Percentiles rank a stretch among this genome's conserved stretches.
Evolutionary conservation across 2,888 invertebrate genomes (phyloP).

Genomic region (Phymatocera aterrima): DNA sequence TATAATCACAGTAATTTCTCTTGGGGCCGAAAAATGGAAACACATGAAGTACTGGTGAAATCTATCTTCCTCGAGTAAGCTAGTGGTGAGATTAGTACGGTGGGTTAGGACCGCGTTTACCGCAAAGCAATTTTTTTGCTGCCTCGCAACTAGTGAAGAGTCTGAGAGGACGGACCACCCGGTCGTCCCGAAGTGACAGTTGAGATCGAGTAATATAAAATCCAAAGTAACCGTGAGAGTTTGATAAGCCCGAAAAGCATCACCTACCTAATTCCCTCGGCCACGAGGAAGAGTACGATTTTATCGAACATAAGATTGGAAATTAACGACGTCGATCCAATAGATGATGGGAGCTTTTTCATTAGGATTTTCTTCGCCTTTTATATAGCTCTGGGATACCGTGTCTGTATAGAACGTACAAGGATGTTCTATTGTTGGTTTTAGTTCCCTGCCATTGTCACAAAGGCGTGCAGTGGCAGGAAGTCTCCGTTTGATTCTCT

Average conservation of each 20-base stretch:
- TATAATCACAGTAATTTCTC: too few species aligned
- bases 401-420: background rate
- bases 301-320: background rate
- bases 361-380: background rate
- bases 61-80: background rate
- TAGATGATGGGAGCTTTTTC: background rate
- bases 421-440: background rate
- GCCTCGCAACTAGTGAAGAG: background rate
- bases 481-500: background rate
- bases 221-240: slow-evolving; percentile 22
- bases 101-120: background rate
- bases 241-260: slow-evolving; percentile 17
- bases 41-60: background rate
- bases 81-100: background rate
- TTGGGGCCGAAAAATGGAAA: background rate
- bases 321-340: background rate
- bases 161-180: background rate
- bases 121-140: slow-evolving; percentile 2
- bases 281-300: background rate
- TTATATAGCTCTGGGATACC: background rate
- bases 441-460: background rate
- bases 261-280: background rate
- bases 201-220: slow-evolving; percentile 32
- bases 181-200: slow-evolving; percentile 23
- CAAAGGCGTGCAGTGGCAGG: background rate